Conservation (phyloP, 1,140 invertebrate genomes). For the Homarus americanus region DNA sequence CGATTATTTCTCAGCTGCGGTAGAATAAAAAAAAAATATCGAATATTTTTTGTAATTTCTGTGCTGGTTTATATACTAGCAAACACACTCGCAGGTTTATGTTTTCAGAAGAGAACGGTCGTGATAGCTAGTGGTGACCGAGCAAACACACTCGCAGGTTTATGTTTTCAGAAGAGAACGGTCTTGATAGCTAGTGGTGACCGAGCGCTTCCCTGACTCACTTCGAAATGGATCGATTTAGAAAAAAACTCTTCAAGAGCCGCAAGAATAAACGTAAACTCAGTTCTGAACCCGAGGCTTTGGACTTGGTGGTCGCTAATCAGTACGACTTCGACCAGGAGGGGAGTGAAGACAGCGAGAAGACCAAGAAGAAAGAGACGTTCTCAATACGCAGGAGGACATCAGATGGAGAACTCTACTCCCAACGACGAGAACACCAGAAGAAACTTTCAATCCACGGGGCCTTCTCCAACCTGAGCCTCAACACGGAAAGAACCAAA, state of each 20-base stretch:
- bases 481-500: not conserved
- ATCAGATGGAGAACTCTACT: constrained; percentile 35
- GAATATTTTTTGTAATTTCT: too few relatives aligned
- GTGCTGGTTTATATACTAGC: too few relatives aligned
- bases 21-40: too few relatives aligned
- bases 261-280: not conserved
- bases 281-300: not conserved
- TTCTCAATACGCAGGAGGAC: not conserved
- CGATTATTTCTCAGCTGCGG: too few relatives aligned
- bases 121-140: too few relatives aligned
- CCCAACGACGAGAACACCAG: not conserved
- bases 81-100: too few relatives aligned
- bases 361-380: not conserved
- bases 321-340: constrained; percentile 7
- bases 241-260: constrained; percentile 6
- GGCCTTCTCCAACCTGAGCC: not conserved
- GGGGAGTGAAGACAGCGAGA: not conserved
- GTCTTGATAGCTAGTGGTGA: too few relatives aligned
- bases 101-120: too few relatives aligned
- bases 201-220: not conserved
- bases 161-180: too few relatives aligned
- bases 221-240: constrained; percentile 8
- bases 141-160: too few relatives aligned
- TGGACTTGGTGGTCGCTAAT: constrained; percentile 9
- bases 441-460: not conserved